These are phyloP conservation scores for Leptinotarsa peninsularis DNA, from an alignment of 2,888 invertebrate species.

Conservation along the genomic window DNA sequence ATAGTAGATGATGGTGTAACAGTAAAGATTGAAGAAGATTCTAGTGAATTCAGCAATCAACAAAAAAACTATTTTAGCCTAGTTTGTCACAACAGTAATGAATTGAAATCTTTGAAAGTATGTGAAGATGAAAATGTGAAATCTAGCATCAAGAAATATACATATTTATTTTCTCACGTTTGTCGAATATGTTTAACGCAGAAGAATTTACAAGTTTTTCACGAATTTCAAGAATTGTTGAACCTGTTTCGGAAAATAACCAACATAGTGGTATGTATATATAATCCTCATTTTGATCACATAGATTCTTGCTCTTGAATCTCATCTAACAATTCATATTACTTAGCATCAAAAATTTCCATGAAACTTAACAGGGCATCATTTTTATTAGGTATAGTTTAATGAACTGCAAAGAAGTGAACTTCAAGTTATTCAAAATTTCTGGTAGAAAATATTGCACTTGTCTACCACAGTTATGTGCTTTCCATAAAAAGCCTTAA, in stretches of 20 bases:
- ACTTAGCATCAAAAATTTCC: no score
- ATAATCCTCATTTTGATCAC: background rate
- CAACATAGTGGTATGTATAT: background rate
- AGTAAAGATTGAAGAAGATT: slow-evolving; percentile 9
- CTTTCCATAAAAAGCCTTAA: no score
- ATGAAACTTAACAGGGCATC: no score
- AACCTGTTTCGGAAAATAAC: slow-evolving; percentile 2
- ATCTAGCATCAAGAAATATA: background rate
- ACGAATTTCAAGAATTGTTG: background rate
- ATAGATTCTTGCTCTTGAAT: no score
- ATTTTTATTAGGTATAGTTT: no score
- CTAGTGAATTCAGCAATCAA: background rate
- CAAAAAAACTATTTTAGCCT: background rate
- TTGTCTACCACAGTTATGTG: no score
- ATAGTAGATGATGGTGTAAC: slow-evolving; percentile 5
- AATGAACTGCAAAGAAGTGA: no score
- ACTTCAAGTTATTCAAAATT: no score
- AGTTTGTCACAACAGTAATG: background rate
- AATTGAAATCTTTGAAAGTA: background rate
- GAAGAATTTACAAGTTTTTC: background rate
- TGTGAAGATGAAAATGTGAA: background rate
- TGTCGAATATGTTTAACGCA: slow-evolving; percentile 4
- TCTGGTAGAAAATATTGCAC: no score
- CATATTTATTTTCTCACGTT: background rate
- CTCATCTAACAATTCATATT: no score